A percentile compares a stretch with the other conserved stretches of the same genome.
These are phyloP conservation scores for Papilio machaon DNA, from an alignment of 1,140 invertebrate genomes.

Conservation along the genomic window DNA sequence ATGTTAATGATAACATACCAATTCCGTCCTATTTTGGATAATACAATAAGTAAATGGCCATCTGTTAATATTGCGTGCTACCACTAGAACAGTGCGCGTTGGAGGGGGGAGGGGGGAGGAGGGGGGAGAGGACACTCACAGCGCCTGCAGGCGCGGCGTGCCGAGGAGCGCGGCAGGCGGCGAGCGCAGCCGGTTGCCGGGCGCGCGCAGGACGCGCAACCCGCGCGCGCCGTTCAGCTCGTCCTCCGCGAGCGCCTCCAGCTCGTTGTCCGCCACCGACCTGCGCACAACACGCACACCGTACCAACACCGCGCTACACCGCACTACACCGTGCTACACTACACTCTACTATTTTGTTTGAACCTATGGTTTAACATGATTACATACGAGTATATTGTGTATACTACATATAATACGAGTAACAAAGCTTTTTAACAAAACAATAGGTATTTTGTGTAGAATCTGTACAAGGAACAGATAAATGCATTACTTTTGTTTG, in stretches of 20 bases:
- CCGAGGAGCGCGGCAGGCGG: constrained; percentile 59
- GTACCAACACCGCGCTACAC: not conserved
- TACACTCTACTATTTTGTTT: not conserved
- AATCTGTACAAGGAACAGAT: too few species aligned
- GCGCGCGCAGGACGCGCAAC: constrained; percentile 65
- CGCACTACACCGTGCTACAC: not conserved
- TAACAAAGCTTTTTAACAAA: too few species aligned
- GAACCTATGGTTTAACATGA: too few species aligned
- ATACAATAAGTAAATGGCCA: not conserved
- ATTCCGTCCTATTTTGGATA: too few species aligned
- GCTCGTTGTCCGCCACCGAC: constrained; percentile 64
- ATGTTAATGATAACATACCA: too few species aligned
- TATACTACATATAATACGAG: too few species aligned
- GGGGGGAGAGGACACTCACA: constrained; percentile 50
- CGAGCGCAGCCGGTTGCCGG: constrained; percentile 59
- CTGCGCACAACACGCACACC: constrained; percentile 46
- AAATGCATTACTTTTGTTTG: too few species aligned
- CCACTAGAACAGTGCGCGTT: not conserved
- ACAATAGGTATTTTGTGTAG: too few species aligned
- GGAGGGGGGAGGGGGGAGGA: too few species aligned
- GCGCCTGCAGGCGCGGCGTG: constrained; percentile 57
- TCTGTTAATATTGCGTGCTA: not conserved
- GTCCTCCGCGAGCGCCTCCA: constrained; percentile 52
- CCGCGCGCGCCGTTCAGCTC: constrained; percentile 53
- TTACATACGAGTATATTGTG: too few species aligned